phyloP scores from a whole-genome alignment of 2,797 vertebrate genomes.

The Coracias cyanogaster region DNA sequence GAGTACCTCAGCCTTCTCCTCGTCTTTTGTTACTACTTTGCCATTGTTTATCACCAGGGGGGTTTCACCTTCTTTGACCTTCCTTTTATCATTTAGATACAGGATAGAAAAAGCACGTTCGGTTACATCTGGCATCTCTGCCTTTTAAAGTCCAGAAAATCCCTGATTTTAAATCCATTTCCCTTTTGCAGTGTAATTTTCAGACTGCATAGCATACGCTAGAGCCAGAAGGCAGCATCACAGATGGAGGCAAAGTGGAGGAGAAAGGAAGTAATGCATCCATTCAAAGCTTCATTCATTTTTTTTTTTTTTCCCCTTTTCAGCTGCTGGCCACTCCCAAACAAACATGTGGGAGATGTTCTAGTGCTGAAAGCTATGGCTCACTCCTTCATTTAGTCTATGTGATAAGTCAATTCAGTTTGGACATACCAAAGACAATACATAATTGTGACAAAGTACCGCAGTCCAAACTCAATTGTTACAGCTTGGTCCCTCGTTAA shows the following conservation, averaged over 20 bases:
- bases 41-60: no score
- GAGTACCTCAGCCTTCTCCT: no score
- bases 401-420: slow-evolving; percentile 9
- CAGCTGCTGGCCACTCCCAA: slow-evolving; percentile 44
- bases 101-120: neutral
- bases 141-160: neutral
- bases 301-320: neutral
- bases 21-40: no score
- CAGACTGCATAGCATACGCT: neutral
- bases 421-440: slow-evolving; percentile 43
- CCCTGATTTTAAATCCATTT: neutral
- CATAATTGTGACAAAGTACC: slow-evolving; percentile 28
- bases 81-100: neutral
- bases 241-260: neutral
- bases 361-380: slow-evolving; percentile 36
- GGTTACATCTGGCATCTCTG: neutral
- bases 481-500: neutral
- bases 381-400: slow-evolving; percentile 2
- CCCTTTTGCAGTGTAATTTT: neutral
- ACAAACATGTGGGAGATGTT: slow-evolving; percentile 47
- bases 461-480: neutral
- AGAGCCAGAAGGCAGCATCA: neutral
- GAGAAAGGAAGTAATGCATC: neutral
- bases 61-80: no score
- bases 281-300: slow-evolving; percentile 5